Evolutionary conservation across 2,797 vertebrate genomes (phyloP), one percentile per base, ranked within the genome.

Genomic region (Peromyscus eremicus): DNA sequence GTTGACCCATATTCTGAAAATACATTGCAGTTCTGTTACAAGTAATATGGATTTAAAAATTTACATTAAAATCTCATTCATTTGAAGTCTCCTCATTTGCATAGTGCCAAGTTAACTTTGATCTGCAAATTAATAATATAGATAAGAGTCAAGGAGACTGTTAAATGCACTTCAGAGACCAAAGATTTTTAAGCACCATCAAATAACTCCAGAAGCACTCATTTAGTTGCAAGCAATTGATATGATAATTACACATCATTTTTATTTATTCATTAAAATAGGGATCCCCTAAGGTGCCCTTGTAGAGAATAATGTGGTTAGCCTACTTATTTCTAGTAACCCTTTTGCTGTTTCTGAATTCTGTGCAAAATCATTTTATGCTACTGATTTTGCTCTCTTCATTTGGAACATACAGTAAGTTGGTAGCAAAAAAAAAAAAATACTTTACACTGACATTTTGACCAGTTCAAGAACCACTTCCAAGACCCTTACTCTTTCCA

Each of bases 191-290:
- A 96, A 97, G 97, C 92, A 97, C 79, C 95, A 97, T 98, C 95
- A 93, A 97, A 96, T 94, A 97, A 96, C 95, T 98, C 92, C 88
- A 97, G 95, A 97, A 96, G 97, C 93, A 96, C 96, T 97, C 95
- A 96, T 95, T 98, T 97, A 95, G 92, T 96, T 95, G 82, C 95
- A 97, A 97, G 95, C 90, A 98, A 98, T 91, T 97, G 97, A 97
- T 97, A 97, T 91, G 96, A 95, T 97, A 96, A 97, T 97, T 98
- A 93, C 92, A 95, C 82, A 96, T 97, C 94, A 93, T 95, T 96
- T 97, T 97, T 97, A 98, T 97, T 97, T 98, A 95, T 97, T 97
- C 94, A 97, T 96, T 97, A 96, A 97, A 97, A 97, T 89, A 55
- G 62, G 77, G 88, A 97, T 97, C 92, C 94, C 94, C 93, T 97